Evolutionary conservation across 1,140 invertebrate genomes (phyloP).

Genomic region (Aphelenchoides besseyi): DNA sequence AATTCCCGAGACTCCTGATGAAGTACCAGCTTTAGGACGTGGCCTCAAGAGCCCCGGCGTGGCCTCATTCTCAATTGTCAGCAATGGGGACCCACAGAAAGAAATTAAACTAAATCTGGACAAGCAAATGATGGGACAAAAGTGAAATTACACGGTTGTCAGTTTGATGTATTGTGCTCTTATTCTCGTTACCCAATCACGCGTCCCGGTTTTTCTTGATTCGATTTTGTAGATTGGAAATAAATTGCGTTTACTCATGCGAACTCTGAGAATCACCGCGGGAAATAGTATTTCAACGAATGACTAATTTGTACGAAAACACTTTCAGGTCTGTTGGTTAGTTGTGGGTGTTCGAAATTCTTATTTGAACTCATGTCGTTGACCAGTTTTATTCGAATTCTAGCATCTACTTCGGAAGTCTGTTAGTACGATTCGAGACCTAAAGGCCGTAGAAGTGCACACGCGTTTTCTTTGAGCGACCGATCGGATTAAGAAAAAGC

Average conservation of each 20-base stretch:
- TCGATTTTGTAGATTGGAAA: background rate
- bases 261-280: too few species aligned
- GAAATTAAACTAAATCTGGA: conserved; percentile 29
- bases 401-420: too few species aligned
- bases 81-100: background rate
- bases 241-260: too few species aligned
- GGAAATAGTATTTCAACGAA: background rate
- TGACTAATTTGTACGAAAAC: background rate
- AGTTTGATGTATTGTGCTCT: too few species aligned
- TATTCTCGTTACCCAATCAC: too few species aligned
- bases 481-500: background rate
- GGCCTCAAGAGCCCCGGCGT: conserved; percentile 47
- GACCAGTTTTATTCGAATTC: too few species aligned
- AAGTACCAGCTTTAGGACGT: conserved; percentile 41
- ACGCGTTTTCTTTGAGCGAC: too few species aligned
- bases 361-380: background rate
- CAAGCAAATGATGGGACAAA: conserved; percentile 30
- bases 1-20: conserved; percentile 37
- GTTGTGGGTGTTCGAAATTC: background rate
- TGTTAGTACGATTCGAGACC: too few species aligned
- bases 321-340: background rate
- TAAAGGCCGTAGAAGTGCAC: too few species aligned
- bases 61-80: conserved; percentile 40
- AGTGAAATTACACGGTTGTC: too few species aligned
- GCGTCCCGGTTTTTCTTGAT: background rate